Percentiles rank a stretch among this genome's conserved stretches.
These are phyloP conservation scores for Trissolcus basalis DNA, from an alignment of 1,140 invertebrate species.

Conservation along the genomic window DNA sequence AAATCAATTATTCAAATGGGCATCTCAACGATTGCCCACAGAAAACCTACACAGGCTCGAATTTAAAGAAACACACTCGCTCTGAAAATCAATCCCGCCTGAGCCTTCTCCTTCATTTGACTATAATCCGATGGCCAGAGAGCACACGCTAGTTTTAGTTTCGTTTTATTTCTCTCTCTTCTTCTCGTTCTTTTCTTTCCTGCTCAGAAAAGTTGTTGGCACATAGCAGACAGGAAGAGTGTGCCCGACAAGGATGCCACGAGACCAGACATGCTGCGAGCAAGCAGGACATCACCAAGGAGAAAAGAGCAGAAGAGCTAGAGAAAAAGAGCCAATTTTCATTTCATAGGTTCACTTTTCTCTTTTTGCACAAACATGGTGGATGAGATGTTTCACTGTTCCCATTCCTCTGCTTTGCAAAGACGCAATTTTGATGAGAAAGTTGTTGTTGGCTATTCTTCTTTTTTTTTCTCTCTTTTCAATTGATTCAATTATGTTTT, in stretches of 20 bases:
- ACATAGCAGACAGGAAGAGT: slow-evolving; percentile 43
- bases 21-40: not conserved
- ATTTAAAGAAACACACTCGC: slow-evolving; percentile 13
- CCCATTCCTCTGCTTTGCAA: no score
- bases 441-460: no score
- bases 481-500: no score
- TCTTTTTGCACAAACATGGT: no score
- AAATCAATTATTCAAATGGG: slow-evolving; percentile 11
- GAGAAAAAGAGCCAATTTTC: no score
- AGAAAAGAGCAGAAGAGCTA: slow-evolving; percentile 29
- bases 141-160: slow-evolving; percentile 5
- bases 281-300: not conserved
- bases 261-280: not conserved
- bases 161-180: slow-evolving; percentile 11
- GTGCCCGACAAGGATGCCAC: slow-evolving; percentile 11
- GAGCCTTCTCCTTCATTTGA: slow-evolving; percentile 2
- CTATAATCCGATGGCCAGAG: slow-evolving; percentile 19
- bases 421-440: no score
- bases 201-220: slow-evolving; percentile 44
- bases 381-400: no score
- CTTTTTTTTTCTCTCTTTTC: no score
- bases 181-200: slow-evolving; percentile 20
- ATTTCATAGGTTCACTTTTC: no score
- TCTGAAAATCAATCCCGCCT: slow-evolving; percentile 15
- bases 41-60: not conserved